These are phyloP conservation scores for Hippoglossus hippoglossus DNA, from an alignment of 2,797 vertebrate genomes.

Conservation along the genomic window DNA sequence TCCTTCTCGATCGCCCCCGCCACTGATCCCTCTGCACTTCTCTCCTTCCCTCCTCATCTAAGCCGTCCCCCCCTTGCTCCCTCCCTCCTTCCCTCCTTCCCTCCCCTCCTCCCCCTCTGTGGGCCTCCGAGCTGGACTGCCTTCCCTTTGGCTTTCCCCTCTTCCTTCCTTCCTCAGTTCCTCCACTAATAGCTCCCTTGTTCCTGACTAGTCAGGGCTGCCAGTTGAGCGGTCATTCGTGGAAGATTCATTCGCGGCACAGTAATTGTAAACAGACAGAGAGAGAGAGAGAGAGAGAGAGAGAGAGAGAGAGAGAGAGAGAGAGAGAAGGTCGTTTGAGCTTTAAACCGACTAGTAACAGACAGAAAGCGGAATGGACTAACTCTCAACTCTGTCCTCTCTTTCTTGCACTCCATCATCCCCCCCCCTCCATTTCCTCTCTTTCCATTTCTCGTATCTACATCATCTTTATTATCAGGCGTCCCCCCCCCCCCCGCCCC, in stretches of 20 bases:
- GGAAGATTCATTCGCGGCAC: slow-evolving; percentile 89
- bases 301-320: slow-evolving; percentile 30
- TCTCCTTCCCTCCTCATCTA: slow-evolving; percentile 60
- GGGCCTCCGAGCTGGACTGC: slow-evolving; percentile 83
- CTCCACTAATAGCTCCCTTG: slow-evolving; percentile 89
- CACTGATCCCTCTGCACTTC: slow-evolving; percentile 52
- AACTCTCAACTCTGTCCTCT: slow-evolving; percentile 3
- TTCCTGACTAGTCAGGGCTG: slow-evolving; percentile 88
- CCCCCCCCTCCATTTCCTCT: background rate
- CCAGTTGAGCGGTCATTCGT: slow-evolving; percentile 87
- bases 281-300: slow-evolving; percentile 23
- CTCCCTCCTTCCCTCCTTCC: slow-evolving; percentile 36
- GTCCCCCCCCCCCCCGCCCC: background rate
- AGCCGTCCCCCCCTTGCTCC: slow-evolving; percentile 63
- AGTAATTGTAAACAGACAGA: slow-evolving; percentile 89
- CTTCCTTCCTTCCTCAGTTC: slow-evolving; percentile 89
- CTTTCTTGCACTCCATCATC: background rate
- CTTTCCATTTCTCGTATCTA: background rate
- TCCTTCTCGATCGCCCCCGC: slow-evolving; percentile 64
- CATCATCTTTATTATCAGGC: background rate
- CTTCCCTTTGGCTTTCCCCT: slow-evolving; percentile 89
- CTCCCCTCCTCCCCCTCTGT: slow-evolving; percentile 60
- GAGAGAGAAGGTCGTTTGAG: slow-evolving; percentile 36
- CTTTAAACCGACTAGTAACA: slow-evolving; percentile 49
- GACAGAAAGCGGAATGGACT: slow-evolving; percentile 36